Evolutionary conservation across 2,888 invertebrate genomes (phyloP).

Genomic region (Furcula furcula): DNA sequence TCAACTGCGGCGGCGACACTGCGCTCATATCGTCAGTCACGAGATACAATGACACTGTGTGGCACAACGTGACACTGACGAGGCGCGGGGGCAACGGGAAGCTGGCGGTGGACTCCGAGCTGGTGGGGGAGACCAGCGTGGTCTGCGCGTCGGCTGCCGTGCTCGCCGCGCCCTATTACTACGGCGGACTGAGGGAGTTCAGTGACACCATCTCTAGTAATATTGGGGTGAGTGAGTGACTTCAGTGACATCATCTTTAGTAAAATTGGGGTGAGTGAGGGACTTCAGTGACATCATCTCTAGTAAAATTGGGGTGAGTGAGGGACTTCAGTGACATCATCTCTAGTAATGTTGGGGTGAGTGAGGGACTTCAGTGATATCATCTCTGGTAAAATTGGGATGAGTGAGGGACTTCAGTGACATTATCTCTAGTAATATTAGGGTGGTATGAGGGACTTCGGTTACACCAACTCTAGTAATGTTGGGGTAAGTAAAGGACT

Average conservation of each 20-base stretch:
- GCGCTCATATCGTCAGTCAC: slow-evolving; percentile 80
- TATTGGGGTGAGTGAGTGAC: slow-evolving; percentile 46
- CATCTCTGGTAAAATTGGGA: too few species aligned
- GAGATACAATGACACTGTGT: slow-evolving; percentile 86
- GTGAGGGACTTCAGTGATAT: too few species aligned
- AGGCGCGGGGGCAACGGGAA: slow-evolving; percentile 84
- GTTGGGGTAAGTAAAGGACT: slow-evolving; percentile 50
- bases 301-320: slow-evolving; percentile 87
- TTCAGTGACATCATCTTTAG: too few species aligned
- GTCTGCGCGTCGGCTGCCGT: slow-evolving; percentile 71
- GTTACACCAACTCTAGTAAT: slow-evolving; percentile 50
- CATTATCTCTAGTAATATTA: too few species aligned
- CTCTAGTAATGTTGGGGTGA: slow-evolving; percentile 45
- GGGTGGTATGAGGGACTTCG: slow-evolving; percentile 85
- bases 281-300: too few species aligned
- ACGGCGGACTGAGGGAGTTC: slow-evolving; percentile 87
- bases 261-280: too few species aligned
- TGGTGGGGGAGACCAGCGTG: slow-evolving; percentile 77
- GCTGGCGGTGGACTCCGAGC: slow-evolving; percentile 84
- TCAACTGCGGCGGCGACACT: slow-evolving; percentile 86
- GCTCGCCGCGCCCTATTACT: slow-evolving; percentile 87
- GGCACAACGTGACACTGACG: slow-evolving; percentile 89
- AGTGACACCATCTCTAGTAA: slow-evolving; percentile 53
- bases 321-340: slow-evolving; percentile 55
- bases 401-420: too few species aligned